A percentile compares a stretch with the other conserved stretches of the same genome.
phyloP scores from a whole-genome alignment of 2,113 vertebrate genomes.

The Zosterops lateralis region DNA sequence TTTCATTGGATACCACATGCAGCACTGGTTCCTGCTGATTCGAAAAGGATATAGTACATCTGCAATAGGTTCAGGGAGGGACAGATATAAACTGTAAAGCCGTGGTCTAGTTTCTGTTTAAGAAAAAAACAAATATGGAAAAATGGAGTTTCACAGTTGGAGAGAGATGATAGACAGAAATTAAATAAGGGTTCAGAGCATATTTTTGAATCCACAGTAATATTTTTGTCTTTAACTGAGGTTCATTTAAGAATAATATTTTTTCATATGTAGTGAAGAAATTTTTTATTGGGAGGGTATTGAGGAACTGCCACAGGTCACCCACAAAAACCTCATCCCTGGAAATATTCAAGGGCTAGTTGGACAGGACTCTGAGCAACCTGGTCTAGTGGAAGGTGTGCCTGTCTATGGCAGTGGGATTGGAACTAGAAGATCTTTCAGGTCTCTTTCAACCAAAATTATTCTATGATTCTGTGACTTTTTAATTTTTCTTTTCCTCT shows the following conservation, averaged over 20 bases:
- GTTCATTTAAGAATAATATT: not conserved
- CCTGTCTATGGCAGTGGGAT: fast-evolving
- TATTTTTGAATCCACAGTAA: not conserved
- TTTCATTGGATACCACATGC: fast-evolving
- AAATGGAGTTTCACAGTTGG: not conserved
- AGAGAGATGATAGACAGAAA: not conserved
- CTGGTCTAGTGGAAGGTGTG: not conserved
- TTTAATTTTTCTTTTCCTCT: not conserved
- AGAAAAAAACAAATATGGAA: not conserved
- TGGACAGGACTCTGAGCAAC: not conserved
- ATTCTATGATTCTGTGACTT: not conserved
- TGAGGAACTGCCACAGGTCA: not conserved
- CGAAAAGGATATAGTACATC: fast-evolving
- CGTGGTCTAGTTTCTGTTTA: not conserved
- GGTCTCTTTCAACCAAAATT: not conserved
- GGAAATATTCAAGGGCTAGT: not conserved
- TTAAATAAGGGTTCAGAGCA: not conserved
- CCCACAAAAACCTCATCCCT: not conserved
- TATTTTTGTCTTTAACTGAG: not conserved
- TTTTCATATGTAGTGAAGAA: not conserved
- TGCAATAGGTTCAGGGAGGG: not conserved
- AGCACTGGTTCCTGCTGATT: not conserved
- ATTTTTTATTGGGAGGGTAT: not conserved
- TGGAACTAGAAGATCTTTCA: not conserved
- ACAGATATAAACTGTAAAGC: not conserved